Conservation (phyloP, 1,140 invertebrate genomes). For the Drosophila bifasciata region DNA sequence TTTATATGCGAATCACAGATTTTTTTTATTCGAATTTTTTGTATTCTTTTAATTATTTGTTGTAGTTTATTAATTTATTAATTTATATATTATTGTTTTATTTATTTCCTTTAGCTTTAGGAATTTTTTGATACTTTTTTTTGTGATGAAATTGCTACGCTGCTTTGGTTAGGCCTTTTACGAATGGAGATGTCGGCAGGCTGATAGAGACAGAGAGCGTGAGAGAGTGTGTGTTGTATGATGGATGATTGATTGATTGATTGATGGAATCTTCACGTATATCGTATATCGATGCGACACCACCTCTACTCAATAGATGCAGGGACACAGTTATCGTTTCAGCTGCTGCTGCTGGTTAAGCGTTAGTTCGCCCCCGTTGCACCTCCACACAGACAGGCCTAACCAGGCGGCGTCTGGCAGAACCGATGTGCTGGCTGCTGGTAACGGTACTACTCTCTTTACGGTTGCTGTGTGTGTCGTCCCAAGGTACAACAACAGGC, state of each 20-base stretch:
- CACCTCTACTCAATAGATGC: conserved; percentile 42
- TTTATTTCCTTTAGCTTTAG: conserved; percentile 2
- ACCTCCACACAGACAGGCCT: conserved; percentile 78
- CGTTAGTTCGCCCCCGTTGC: conserved; percentile 74
- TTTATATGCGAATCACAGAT: conserved; percentile 71
- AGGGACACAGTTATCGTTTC: conserved; percentile 11
- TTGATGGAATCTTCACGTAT: conserved; percentile 3
- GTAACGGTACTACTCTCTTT: conserved; percentile 30
- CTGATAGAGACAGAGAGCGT: conserved; percentile 14
- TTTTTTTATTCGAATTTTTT: conserved; percentile 65
- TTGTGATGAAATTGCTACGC: conserved; percentile 3
- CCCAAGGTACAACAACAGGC: conserved; percentile 53
- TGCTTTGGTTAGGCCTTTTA: conserved; percentile 54
- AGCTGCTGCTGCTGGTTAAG: conserved; percentile 14
- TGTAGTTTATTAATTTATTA: conserved; percentile 17
- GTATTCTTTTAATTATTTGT: conserved; percentile 40
- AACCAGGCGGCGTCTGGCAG: conserved; percentile 61
- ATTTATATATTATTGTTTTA: conserved; percentile 10
- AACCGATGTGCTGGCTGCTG: conserved; percentile 25
- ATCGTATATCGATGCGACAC: neutral
- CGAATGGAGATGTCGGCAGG: conserved; percentile 62
- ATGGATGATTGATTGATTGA: conserved; percentile 38
- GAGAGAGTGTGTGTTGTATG: neutral
- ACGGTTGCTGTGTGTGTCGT: conserved; percentile 24
- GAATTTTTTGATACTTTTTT: conserved; percentile 15